Evolutionary conservation across 2,113 vertebrate species (phyloP), one percentile per base, ranked within the genome.

Genomic region (Silurus glanis): DNA sequence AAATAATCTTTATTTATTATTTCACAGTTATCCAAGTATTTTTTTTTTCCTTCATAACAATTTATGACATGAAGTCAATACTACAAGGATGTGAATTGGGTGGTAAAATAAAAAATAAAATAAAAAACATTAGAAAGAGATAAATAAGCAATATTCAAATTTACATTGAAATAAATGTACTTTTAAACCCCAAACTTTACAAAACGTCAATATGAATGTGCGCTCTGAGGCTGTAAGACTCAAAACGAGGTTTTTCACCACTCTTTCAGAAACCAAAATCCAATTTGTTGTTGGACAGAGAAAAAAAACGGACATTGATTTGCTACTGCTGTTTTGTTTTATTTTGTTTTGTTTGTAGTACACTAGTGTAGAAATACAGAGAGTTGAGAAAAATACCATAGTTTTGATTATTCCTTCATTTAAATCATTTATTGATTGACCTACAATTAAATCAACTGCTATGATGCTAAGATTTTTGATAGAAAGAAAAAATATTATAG

Each of bases 1-100:
- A 58, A 58, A 80, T 59, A 45, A 37, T 5, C 9, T 80, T 80
- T 80, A 80, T 80, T 80, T 61, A 23, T 80, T 80, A 80, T 80
- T 80, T 61, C 23, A 4, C 14, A 9, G 61, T 21, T 80, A 80
- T 80, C 19, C 28, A 80, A 8, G 10, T 23, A 1, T 28, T 28
- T 56, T 3, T 0, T 14, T 37, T 58, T 37, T 37, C 28, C 23
- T n/a, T 12, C 25, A 75, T n/a, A 58, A 61, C 25, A 45, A 1
- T 28, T 21, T 25, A 58, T 16, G 10, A 76, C 6, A 69, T 69
- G 0, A 66, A 8, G 8, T 56, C 76, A 58, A 9, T 19, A 58
- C 14, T 19, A 61, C 16, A 80, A 61, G 17, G 5, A 76, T 25
- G 49, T 55, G 25, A 78, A 56, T 55, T 78, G 23, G 45, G 37